Conservation (phyloP, 37 sponge, comb jelly and placozoan species). For the Ephydatia muelleri region DNA sequence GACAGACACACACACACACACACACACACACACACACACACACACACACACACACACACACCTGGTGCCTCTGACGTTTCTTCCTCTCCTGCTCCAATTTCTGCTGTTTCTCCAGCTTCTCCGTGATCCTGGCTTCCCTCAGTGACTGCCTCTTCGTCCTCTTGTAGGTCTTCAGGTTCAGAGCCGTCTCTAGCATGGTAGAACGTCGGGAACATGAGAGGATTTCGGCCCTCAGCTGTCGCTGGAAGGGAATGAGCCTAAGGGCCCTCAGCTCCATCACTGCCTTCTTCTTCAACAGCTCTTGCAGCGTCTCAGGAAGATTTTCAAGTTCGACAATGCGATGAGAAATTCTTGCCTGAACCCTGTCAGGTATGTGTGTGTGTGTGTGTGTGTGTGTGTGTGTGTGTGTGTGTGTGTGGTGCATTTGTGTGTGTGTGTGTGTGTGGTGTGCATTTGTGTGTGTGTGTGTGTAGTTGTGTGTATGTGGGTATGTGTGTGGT, state of each 20-base stretch:
- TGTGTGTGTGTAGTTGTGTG: no score
- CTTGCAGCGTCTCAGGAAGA: slow-evolving; percentile 50
- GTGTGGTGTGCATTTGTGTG: no score
- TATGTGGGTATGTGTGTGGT: no score
- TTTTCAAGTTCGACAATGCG: slow-evolving; percentile 83
- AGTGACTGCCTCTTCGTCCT: slow-evolving; percentile 92
- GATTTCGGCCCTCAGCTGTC: slow-evolving; percentile 88
- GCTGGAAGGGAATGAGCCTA: slow-evolving; percentile 89
- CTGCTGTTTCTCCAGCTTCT: slow-evolving; percentile 97
- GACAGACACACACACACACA: background rate
- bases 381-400: no score
- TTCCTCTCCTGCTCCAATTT: slow-evolving; percentile 86
- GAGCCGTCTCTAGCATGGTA: slow-evolving; percentile 93
- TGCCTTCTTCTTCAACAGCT: slow-evolving; percentile 56
- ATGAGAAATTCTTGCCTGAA: slow-evolving; percentile 79
- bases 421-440: background rate
- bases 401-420: background rate
- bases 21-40: background rate
- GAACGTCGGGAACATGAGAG: slow-evolving; percentile 76
- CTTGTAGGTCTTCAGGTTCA: slow-evolving; percentile 95
- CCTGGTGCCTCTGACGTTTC: slow-evolving; percentile 93
- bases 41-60: slow-evolving; percentile 20
- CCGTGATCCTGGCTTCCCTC: slow-evolving; percentile 94
- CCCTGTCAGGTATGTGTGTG: slow-evolving; percentile 27
- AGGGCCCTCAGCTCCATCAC: slow-evolving; percentile 93